A percentile compares a stretch with the other conserved stretches of the same genome.
phyloP scores from a whole-genome alignment of 1,140 invertebrate genomes.

The Ostrea denselamellosa region DNA sequence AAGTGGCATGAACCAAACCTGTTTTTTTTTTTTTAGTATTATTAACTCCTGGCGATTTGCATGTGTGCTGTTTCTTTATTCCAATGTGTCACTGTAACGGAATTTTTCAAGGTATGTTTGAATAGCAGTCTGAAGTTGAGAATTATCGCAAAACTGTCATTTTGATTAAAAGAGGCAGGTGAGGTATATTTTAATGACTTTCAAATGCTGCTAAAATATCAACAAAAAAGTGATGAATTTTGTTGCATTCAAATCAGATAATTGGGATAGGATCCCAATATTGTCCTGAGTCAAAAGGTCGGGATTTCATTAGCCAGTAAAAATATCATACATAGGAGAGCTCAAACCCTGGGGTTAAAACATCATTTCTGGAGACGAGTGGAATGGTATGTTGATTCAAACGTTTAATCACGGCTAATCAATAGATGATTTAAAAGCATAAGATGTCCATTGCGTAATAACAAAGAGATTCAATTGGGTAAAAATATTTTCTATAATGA shows the following conservation, averaged over 20 bases:
- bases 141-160: neutral
- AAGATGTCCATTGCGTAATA: slow-evolving; percentile 6
- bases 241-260: neutral
- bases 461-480: neutral
- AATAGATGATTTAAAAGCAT: neutral
- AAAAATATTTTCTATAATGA: neutral
- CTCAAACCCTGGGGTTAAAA: neutral
- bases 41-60: slow-evolving; percentile 13
- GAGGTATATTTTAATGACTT: neutral
- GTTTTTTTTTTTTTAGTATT: neutral
- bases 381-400: slow-evolving; percentile 6
- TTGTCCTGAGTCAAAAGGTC: neutral
- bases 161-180: neutral
- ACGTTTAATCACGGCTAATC: slow-evolving; percentile 24
- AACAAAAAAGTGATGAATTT: neutral
- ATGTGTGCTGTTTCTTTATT: neutral
- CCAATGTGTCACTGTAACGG: neutral
- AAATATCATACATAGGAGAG: neutral
- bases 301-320: neutral
- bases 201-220: neutral
- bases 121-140: neutral
- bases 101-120: neutral
- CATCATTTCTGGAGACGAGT: neutral
- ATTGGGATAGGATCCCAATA: neutral
- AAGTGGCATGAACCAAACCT: neutral